Base-by-base conservation (phyloP, 2,797 vertebrate genomes). In the Limnodromus scolopaceus region DNA sequence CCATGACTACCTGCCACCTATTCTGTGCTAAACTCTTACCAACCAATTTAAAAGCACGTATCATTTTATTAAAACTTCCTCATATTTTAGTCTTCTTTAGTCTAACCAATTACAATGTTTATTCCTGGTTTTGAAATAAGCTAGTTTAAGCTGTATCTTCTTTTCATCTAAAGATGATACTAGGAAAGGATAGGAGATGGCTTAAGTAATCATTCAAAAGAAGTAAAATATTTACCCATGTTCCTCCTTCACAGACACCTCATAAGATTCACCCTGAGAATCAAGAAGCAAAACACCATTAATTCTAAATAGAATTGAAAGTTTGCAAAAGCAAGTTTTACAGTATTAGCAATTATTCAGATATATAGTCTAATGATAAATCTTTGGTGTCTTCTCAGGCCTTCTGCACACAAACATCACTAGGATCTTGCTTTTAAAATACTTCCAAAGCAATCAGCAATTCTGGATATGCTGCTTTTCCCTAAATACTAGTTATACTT, bases 231-330 rank as follows among this genome's bases (percentile, higher is more conserved):
- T 61, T 96, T 98, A 99, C 98, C 98, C 36, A n/a, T 98, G 94
- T 70, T 89, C 64, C 43, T 93, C 82, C 49, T 97, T 97, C 82
- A 98, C 60, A 64, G 97, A 90, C 49, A 98, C 92, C 58, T 98
- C 95, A 72, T 98, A 92, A 80, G 92, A 93, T 51, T 96, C 94
- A 30, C 91, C 87, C 98, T 99, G 72, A 71, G 87, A 95, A 89
- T 30, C 30, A 91, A 64, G 65, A 93, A 91, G 48, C 20, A 79
- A 61, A 75, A 43, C 7, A 68, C 3, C 6, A 69, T 32, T 46
- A 19, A 63, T 81, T 68, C 76, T 43, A 53, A 77, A 70, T 0
- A 34, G 48, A 83, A 86, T 0, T 66, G 5, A 63, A 89, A 87
- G 24, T 43, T 53, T 83, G 28, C n/a, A 85, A 51, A 84, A 48